A percentile compares a stretch with the other conserved stretches of the same genome.
These are phyloP conservation scores for Suricata suricatta DNA, from an alignment of 2,113 vertebrate genomes.

Conservation along the genomic window DNA sequence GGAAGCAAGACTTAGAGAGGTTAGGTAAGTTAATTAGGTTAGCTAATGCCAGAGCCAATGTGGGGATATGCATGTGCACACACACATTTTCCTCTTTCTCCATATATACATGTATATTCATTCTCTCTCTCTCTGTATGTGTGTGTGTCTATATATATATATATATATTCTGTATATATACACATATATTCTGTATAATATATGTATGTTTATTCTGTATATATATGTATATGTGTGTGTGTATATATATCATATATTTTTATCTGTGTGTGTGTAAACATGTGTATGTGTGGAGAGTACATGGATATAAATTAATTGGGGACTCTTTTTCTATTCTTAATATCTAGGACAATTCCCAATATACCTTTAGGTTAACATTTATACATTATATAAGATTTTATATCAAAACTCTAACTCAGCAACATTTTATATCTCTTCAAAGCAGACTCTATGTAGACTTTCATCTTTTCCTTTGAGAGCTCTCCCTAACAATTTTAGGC, in stretches of 20 bases:
- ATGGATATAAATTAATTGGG: not conserved
- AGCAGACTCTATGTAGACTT: not conserved
- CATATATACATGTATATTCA: not conserved
- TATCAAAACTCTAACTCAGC: not conserved
- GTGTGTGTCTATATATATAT: no score
- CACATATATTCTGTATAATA: not conserved
- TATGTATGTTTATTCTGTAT: no score
- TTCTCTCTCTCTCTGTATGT: no score
- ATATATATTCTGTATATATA: no score
- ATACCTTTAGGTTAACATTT: not conserved
- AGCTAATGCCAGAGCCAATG: not conserved
- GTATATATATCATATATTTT: not conserved
- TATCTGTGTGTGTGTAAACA: not conserved
- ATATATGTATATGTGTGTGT: not conserved
- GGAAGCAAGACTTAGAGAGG: not conserved
- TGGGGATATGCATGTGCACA: fast-evolving
- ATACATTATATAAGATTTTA: not conserved
- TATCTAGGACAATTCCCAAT: conserved; percentile 14
- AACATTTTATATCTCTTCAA: not conserved
- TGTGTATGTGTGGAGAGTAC: not conserved
- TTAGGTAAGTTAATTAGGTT: not conserved
- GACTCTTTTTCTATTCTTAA: not conserved
- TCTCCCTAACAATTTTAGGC: not conserved
- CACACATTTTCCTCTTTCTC: not conserved
- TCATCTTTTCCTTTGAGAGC: not conserved